These are phyloP conservation scores for Misgurnus anguillicaudatus DNA, from an alignment of 2,113 vertebrate species.

Conservation along the genomic window DNA sequence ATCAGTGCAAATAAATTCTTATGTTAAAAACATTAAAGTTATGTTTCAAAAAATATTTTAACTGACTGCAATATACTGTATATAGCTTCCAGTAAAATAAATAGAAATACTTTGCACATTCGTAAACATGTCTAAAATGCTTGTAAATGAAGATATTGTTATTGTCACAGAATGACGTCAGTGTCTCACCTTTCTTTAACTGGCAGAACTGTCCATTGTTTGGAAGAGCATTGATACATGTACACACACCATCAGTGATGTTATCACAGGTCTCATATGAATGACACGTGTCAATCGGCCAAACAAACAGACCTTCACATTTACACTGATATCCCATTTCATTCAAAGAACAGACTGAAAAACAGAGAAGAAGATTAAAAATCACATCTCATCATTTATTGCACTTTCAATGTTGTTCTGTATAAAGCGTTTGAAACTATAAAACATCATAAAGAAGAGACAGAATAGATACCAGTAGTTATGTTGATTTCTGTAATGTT, in stretches of 20 bases:
- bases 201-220: slow-evolving; percentile 45
- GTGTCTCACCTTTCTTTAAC: slow-evolving; percentile 28
- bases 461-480: slow-evolving; percentile 57
- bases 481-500: slow-evolving; percentile 50
- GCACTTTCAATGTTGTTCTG: neutral
- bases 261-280: slow-evolving; percentile 45
- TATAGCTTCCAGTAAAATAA: too few species aligned
- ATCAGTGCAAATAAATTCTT: too few species aligned
- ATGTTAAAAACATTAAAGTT: neutral
- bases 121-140: too few species aligned
- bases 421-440: neutral
- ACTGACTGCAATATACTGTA: too few species aligned
- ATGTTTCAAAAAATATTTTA: neutral
- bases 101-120: too few species aligned
- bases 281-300: slow-evolving; percentile 51
- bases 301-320: slow-evolving; percentile 50
- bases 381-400: neutral
- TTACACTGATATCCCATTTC: slow-evolving; percentile 45
- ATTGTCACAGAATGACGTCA: neutral
- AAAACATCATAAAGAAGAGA: neutral
- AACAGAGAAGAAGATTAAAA: neutral
- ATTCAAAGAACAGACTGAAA: slow-evolving; percentile 51
- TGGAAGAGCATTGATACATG: slow-evolving; percentile 53
- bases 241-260: slow-evolving; percentile 38
- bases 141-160: neutral